Evolutionary conservation across 37 sponge, comb jelly and placozoan genomes (phyloP), one percentile per base, ranked within the genome.

Genomic region (Amphimedon queenslandica): DNA sequence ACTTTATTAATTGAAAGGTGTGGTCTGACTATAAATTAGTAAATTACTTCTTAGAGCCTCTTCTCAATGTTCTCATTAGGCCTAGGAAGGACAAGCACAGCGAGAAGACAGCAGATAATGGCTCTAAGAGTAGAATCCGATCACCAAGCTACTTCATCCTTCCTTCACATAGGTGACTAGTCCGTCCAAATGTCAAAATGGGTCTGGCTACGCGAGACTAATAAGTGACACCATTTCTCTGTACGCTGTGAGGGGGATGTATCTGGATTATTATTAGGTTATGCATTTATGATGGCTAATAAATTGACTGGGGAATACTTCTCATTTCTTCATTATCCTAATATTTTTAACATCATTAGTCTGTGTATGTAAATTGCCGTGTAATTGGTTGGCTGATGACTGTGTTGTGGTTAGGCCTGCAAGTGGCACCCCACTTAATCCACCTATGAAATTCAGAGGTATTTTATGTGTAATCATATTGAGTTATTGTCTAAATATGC

Each of bases 381-480:
- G 69, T 18, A 1, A 47, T 80, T 91, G 96, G 1, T 64, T 96
- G 73, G 96, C 92, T 35, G 96, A 96, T 75, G 96, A 96, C 69
- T 29, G 96, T 29, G 87, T 87, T 1, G 96, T 96, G 6, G 93
- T 96, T 13, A 55, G 86, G 24, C 89, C 92, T 2, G 79, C 77
- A 0, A 80, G 68, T 47, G 96, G 92, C 20, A 84, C 84, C 63
- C 82, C 84, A 35, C 30, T 24, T 5, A 83, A 82, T 34, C 96
- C 90, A 20, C 96, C 96, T 11, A 56, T 79, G 18, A 96, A 96
- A 66, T 96, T 96, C 82, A 79, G 96, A 83, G 96, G 96, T 96
- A 6, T 34, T n/a, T n/a, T n/a, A n/a, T n/a, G n/a, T n/a, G n/a
- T n/a, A n/a, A n/a, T n/a, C n/a, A n/a, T n/a, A n/a, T n/a, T n/a